Conservation (phyloP, 2,797 vertebrate species). For the Fistularia tabacaria region DNA sequence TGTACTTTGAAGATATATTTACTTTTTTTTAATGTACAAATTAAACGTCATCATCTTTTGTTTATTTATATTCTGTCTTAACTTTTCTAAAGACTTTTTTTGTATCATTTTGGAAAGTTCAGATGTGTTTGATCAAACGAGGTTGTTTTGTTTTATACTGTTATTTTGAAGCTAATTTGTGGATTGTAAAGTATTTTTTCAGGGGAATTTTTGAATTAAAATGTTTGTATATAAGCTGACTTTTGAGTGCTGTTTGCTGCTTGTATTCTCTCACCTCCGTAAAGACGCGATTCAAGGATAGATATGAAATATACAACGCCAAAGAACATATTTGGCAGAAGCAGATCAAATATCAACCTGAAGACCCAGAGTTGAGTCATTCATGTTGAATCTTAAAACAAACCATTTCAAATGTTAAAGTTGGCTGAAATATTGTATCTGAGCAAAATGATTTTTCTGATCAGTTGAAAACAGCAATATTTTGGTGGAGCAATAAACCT, state of each 20-base stretch:
- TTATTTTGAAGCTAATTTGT: background rate
- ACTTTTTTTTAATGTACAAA: constrained; percentile 81
- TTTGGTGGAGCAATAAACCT: no score
- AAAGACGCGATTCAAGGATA: no score
- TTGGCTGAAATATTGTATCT: no score
- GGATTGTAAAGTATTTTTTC: constrained; percentile 1
- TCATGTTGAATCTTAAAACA: no score
- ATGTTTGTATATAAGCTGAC: background rate
- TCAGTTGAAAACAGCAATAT: no score
- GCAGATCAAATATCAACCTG: no score
- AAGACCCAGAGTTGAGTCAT: no score
- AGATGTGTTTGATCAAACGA: background rate
- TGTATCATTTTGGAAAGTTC: background rate
- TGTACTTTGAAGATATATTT: constrained; percentile 51
- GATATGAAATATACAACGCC: no score
- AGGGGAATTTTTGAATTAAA: constrained; percentile 1
- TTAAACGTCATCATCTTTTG: constrained; percentile 76
- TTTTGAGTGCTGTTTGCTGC: background rate
- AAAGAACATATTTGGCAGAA: no score
- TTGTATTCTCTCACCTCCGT: background rate
- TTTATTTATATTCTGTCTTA: constrained; percentile 67
- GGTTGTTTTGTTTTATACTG: background rate
- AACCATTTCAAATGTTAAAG: no score
- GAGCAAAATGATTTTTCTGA: no score
- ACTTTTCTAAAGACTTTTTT: constrained; percentile 3